Percentiles rank a stretch among this genome's conserved stretches.
These are phyloP conservation scores for Rhinichthys osculus DNA, from an alignment of 2,797 vertebrate species.

Conservation along the genomic window DNA sequence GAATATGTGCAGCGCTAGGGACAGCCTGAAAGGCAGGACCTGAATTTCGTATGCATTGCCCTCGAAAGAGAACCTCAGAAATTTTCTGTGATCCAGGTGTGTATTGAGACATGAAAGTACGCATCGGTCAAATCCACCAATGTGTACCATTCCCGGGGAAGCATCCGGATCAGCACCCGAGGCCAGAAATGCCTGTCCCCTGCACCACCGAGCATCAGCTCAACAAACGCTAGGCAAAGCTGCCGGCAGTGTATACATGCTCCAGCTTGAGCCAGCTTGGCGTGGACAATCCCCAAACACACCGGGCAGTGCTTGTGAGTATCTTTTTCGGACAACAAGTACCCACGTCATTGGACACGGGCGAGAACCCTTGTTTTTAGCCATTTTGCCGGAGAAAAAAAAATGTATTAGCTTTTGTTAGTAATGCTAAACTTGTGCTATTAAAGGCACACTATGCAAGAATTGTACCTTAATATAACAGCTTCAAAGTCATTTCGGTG, in stretches of 20 bases:
- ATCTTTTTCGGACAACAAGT: neutral
- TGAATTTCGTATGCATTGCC: neutral
- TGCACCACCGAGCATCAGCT: neutral
- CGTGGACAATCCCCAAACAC: too few relatives aligned
- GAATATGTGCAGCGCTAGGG: accelerated
- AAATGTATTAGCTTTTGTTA: neutral
- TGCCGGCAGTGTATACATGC: neutral
- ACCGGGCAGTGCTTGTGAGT: too few relatives aligned
- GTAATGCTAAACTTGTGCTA: neutral
- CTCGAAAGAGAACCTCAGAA: neutral
- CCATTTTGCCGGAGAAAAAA: neutral
- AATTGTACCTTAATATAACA: too few relatives aligned
- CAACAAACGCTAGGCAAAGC: neutral
- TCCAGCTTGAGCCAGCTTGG: neutral
- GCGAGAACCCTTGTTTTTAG: neutral
- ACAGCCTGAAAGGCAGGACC: neutral
- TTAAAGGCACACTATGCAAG: too few relatives aligned
- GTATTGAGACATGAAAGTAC: neutral
- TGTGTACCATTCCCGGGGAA: too few relatives aligned
- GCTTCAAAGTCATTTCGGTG: too few relatives aligned
- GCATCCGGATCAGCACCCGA: neutral
- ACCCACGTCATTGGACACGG: neutral
- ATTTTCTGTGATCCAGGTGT: neutral
- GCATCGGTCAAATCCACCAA: neutral
- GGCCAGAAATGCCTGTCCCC: neutral